Evolutionary conservation across 2,797 vertebrate genomes (phyloP), one percentile per base, ranked within the genome.

Genomic region (Enteromius mattozi): DNA sequence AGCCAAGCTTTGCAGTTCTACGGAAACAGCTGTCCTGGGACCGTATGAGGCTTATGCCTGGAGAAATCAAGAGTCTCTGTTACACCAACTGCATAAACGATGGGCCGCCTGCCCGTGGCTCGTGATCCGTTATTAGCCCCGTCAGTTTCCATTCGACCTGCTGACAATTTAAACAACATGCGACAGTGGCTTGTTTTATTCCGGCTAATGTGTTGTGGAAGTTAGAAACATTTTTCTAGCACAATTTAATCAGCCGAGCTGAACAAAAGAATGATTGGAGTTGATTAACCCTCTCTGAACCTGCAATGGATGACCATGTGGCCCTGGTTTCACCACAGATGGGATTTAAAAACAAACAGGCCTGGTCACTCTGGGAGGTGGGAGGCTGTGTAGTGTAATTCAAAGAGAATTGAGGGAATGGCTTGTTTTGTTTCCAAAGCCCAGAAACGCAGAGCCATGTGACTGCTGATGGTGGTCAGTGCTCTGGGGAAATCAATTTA

Each of bases 321-420:
- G 76, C 72, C 80, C 69, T 68, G 77, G 61, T 80, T 88, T 84
- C 47, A 86, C 82, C 84, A 85, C 87, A 87, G 77, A 86, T 84
- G 87, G 71, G 81, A 76, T 80, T 81, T 71, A 70, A 89, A 89
- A 87, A 85, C 89, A 89, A 88, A 89, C 88, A 88, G 79, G 61
- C 45, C 86, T 81, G 80, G 85, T 81, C 82, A 75, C 80, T 78
- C 68, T 76, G 71, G 42, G 87, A 83, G 79, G 79, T 75, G 56
- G 42, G 71, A 56, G 84, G 70, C 77, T 69, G 54, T 83, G 72
- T 78, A 74, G 81, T 72, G 71, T 80, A 83, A 85, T 79, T 81
- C 84, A 81, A 71, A 83, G 83, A 87, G 87, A 87, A 72, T 35
- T 74, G 45, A 49, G 54, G 54, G 71, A 80, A 86, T 0, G 35